A percentile compares a stretch with the other conserved stretches of the same genome.
These are phyloP conservation scores for Ornithorhynchus anatinus DNA, from an alignment of 2,113 vertebrate species.

Conservation along the genomic window DNA sequence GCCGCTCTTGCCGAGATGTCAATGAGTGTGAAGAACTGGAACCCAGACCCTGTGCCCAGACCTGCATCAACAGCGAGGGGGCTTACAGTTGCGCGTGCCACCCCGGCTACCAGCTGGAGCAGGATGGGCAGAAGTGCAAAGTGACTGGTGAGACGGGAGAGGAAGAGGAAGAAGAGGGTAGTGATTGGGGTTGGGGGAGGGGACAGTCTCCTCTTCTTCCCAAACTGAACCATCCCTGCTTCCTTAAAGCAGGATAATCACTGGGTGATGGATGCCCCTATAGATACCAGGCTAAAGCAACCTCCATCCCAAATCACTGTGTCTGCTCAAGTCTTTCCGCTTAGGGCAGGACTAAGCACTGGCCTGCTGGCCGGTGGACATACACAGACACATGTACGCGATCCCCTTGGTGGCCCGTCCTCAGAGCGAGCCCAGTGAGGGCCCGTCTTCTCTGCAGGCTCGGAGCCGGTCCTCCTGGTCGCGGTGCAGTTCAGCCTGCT, in stretches of 20 bases:
- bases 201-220: not conserved
- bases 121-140: conserved; percentile 81
- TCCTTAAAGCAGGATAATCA: no score
- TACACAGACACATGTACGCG: no score
- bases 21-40: conserved; percentile 74
- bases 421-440: not conserved
- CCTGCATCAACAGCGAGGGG: conserved; percentile 77
- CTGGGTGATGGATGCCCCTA: not conserved
- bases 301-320: not conserved
- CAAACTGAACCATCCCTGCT: no score
- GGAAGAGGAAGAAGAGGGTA: not conserved
- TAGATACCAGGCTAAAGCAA: not conserved
- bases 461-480: conserved; percentile 81
- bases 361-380: not conserved
- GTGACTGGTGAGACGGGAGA: conserved; percentile 70
- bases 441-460: conserved; percentile 52
- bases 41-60: conserved; percentile 75
- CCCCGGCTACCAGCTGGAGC: conserved; percentile 81
- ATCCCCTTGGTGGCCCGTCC: no score
- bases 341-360: not conserved
- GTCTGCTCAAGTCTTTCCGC: no score
- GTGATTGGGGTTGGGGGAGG: not conserved
- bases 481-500: conserved; percentile 82
- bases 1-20: conserved; percentile 74
- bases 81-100: conserved; percentile 82